Evolutionary conservation across 2,888 invertebrate genomes (phyloP).

Genomic region (Lasioglossum villosulum): DNA sequence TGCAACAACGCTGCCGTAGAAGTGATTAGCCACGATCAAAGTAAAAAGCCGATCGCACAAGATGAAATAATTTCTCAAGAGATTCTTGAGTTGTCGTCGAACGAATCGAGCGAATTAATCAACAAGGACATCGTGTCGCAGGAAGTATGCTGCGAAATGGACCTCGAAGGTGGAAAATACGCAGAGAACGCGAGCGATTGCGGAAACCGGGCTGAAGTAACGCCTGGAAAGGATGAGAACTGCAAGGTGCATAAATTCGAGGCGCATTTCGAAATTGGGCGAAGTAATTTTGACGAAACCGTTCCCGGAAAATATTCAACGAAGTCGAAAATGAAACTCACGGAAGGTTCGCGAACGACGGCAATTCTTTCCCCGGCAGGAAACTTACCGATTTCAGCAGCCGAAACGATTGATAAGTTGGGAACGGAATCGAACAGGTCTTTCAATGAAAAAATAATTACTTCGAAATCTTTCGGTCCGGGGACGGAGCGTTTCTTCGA

Average conservation of each 20-base stretch:
- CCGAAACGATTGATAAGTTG: background rate
- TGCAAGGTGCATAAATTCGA: background rate
- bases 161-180: background rate
- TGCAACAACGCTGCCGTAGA: background rate
- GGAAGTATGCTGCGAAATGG: background rate
- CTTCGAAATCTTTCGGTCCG: background rate
- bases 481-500: background rate
- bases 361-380: background rate
- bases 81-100: background rate
- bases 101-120: background rate
- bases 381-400: background rate
- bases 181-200: constrained; percentile 4
- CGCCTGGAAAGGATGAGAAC: background rate
- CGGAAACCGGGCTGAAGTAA: background rate
- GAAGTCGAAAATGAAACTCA: background rate
- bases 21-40: background rate
- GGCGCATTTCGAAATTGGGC: constrained; percentile 16
- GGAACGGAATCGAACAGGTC: background rate
- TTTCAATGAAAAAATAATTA: background rate
- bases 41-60: background rate
- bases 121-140: background rate
- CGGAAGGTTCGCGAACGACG: background rate
- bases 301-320: background rate
- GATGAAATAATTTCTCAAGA: background rate
- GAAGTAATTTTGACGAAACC: background rate